Base-by-base conservation (phyloP, 2,113 vertebrate species). In the Antennarius striatus region DNA sequence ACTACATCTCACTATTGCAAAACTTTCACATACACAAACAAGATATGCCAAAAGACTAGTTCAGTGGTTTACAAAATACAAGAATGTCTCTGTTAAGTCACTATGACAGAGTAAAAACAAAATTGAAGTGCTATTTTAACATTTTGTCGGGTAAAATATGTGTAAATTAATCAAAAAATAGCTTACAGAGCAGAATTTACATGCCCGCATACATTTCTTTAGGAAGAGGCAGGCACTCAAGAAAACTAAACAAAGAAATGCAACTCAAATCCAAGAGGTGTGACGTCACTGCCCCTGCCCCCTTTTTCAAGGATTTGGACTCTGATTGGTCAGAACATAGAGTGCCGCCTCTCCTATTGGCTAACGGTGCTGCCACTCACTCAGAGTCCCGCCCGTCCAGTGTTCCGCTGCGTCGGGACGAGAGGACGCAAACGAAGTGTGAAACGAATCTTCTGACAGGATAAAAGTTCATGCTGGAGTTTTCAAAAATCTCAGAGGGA, bases 401-500 rank as follows among this genome's bases (percentile, higher is more conserved):
- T 67, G 84, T 83, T 89, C 75, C 65, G 68, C 77, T 76, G 78
- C 50, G 60, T 89, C 72, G 76, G 82, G 65, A 71, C 74, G 84
- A 63, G 76, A 79, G 63, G 79, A 89, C 78, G 66, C 80, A 82
- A 83, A 89, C 76, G 76, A 76, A 86, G 81, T 71, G 71, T 71
- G 71, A 84, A 87, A 85, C 51, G 64, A 90, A 84, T 77, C 78
- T 78, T 52, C 55, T 82, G 73, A 76, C 76, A 82, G 73, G 62
- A 80, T 49, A 86, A 66, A 91, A 89, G 82, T 91, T 90, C 60
- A 88, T 90, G 90, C 80, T 80, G 85, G 84, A 87, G 67, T 82
- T 86, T 77, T 39, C 60, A 48, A 77, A 88, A 53, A 79, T 3
- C 65, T 69, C 73, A 10, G 63, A 84, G 68, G 78, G 48, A 68